Evolutionary conservation across 2,113 vertebrate species (phyloP).

Genomic region (Caloenas nicobarica): DNA sequence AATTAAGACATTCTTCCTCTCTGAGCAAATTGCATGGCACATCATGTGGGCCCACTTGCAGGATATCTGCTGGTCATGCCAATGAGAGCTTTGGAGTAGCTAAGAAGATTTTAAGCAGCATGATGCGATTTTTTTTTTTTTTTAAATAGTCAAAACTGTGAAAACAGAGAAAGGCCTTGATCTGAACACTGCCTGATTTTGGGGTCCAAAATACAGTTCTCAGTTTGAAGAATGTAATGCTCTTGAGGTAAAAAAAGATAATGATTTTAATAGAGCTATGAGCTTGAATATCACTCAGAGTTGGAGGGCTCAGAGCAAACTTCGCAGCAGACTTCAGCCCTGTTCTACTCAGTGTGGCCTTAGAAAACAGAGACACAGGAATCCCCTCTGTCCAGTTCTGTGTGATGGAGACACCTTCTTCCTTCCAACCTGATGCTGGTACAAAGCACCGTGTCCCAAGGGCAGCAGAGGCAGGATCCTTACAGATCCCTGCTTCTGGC

Average conservation of each 20-base stretch:
- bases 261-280: background rate
- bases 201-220: background rate
- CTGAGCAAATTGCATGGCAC: accelerated
- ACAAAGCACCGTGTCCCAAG: background rate
- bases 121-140: background rate
- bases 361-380: background rate
- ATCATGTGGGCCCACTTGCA: background rate
- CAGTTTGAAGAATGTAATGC: background rate
- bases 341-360: background rate
- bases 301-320: background rate
- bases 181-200: background rate
- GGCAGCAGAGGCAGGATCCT: too few relatives aligned
- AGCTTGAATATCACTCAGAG: background rate
- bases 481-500: background rate
- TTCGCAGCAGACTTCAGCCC: background rate
- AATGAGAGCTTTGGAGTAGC: background rate
- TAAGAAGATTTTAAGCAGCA: background rate
- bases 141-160: background rate
- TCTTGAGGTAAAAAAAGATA: background rate
- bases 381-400: background rate
- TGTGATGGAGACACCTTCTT: background rate
- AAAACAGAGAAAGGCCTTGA: background rate
- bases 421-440: background rate
- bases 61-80: background rate
- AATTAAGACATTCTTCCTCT: background rate